Evolutionary conservation across 1,140 invertebrate genomes (phyloP).

Genomic region (Hyles vespertilio): DNA sequence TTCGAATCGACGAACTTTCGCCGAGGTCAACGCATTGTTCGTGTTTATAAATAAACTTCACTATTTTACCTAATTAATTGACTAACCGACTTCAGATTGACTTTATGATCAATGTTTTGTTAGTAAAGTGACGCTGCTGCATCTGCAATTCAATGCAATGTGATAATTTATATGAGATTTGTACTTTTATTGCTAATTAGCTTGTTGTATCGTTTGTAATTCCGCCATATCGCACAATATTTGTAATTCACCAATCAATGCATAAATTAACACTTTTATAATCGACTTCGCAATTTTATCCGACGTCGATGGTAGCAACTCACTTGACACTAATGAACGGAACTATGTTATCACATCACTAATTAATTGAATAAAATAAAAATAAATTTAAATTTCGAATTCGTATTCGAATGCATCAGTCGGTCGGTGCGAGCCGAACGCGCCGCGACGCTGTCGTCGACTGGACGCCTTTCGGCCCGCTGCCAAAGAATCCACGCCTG

Average conservation of each 20-base stretch:
- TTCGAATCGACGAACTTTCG: slow-evolving; percentile 23
- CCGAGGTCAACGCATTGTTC: slow-evolving; percentile 52
- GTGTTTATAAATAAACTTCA: slow-evolving; percentile 20
- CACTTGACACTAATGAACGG: background rate
- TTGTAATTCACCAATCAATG: no score
- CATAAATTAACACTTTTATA: no score
- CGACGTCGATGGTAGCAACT: background rate
- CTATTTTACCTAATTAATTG: no score
- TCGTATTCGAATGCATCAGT: slow-evolving; percentile 40
- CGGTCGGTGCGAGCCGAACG: slow-evolving; percentile 44
- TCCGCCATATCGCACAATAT: no score
- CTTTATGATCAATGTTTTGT: no score
- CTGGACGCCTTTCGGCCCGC: slow-evolving; percentile 61
- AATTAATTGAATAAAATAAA: background rate
- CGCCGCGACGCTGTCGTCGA: slow-evolving; percentile 58
- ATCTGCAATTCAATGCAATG: no score
- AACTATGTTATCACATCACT: slow-evolving; percentile 4
- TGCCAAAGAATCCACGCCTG: slow-evolving; percentile 68
- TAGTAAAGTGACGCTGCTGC: no score
- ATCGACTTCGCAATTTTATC: no score
- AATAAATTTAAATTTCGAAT: slow-evolving; percentile 3
- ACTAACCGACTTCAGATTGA: no score
- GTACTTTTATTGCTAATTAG: no score
- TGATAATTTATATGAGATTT: no score
- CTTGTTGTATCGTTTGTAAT: no score